Evolutionary conservation across 2,888 invertebrate species (phyloP).

Genomic region (Drosophila mercatorum): DNA sequence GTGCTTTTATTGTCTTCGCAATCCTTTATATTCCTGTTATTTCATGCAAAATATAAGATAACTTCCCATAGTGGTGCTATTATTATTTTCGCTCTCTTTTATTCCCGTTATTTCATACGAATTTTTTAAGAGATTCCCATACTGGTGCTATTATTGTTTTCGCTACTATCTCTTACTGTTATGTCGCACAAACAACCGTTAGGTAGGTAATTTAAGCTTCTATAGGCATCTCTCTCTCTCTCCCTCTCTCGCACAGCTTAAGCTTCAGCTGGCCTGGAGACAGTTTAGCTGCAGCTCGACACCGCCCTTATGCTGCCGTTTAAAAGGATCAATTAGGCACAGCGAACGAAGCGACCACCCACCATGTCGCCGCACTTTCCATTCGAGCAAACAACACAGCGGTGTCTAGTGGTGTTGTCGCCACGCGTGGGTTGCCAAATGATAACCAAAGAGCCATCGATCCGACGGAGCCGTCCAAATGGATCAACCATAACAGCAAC

Average conservation of each 20-base stretch:
- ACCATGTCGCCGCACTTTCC: constrained; percentile 59
- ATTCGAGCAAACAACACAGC: constrained; percentile 41
- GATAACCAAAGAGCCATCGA: constrained; percentile 77
- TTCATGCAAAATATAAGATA: background rate
- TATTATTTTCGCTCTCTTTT: too few species aligned
- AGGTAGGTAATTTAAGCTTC: constrained; percentile 4
- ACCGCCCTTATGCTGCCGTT: constrained; percentile 28
- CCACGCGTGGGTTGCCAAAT: constrained; percentile 76
- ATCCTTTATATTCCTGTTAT: background rate
- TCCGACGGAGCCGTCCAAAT: constrained; percentile 51
- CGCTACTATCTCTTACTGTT: background rate
- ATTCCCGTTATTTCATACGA: too few species aligned
- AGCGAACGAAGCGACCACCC: constrained; percentile 50
- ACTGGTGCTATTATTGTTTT: background rate
- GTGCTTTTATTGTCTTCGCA: background rate
- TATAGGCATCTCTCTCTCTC: background rate
- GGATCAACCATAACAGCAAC: constrained; percentile 43
- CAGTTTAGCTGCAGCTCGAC: constrained; percentile 23
- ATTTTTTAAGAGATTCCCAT: background rate
- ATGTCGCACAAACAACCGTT: background rate
- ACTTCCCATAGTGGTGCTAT: too few species aligned
- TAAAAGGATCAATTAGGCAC: constrained; percentile 43
- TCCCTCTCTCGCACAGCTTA: background rate
- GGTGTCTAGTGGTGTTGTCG: constrained; percentile 55
- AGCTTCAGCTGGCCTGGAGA: background rate